Base-by-base conservation (phyloP, 2,113 vertebrate species). In the Suncus etruscus region DNA sequence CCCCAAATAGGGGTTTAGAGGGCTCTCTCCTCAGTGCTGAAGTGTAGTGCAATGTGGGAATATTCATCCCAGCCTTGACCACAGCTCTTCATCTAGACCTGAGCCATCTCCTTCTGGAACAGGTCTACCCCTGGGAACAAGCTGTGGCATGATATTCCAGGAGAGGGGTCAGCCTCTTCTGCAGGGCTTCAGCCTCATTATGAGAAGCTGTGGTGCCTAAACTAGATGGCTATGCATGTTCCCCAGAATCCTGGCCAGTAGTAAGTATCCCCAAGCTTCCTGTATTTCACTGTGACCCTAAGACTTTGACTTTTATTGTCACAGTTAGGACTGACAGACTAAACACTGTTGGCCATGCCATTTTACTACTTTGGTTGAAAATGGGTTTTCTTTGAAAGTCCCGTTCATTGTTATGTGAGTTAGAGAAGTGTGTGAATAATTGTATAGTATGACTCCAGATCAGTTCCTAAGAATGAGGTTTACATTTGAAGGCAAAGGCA, bases 401-500 rank as follows among this genome's bases (percentile, higher is more conserved):
- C 45, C 48, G 18, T 88, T 94, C 63, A 83, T 48, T 70, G 16
- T 69, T 87, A 39, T 81, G 48, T 81, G 63, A 83, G 27, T 95
- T 86, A 63, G 9, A 32, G 89, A 89, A 81, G 8, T 16, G 29
- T n/a, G n/a, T 10, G 70, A 1, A 51, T 22, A 63, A 25, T 80
- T 93, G 90, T 78, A 54, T 85, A 70, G 12, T n/a, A 11, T 70
- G 61, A 69, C 20, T 65, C 31, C 16, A 58, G 15, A 39, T 86
- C 29, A 74, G 6, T 91, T 88, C 32, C 32, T 70, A 47, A 92
- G 79, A 8, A 11, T 70, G 63, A 51, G 86, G 31, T 80, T 73
- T 86, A 74, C 29, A 47, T 85, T 78, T 74, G n/a, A 87, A 77
- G 45, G 20, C n/a, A 81, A 91, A 78, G 74, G 72, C 86, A 91